These are phyloP conservation scores for Mythimna vitellina DNA, from an alignment of 2,888 invertebrate genomes.

Conservation along the genomic window DNA sequence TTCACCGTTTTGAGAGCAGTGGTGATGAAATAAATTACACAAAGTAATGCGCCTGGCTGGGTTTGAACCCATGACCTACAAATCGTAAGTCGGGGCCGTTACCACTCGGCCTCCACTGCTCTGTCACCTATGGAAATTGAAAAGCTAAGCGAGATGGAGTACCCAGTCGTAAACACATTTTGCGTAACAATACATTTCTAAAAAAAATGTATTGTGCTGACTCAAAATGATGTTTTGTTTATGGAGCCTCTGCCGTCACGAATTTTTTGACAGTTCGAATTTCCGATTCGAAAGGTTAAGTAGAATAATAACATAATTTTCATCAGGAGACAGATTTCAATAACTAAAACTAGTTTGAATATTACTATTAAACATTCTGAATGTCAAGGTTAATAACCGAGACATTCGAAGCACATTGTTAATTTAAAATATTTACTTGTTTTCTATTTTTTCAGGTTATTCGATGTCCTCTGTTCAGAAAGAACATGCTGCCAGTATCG, in stretches of 20 bases:
- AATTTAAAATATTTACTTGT: slow-evolving; percentile 44
- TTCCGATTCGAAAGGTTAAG: too few relatives aligned
- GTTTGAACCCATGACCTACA: too few relatives aligned
- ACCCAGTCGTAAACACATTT: neutral
- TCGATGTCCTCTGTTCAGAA: slow-evolving; percentile 88
- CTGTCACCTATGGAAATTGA: too few relatives aligned
- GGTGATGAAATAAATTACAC: too few relatives aligned
- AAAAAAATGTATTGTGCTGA: neutral
- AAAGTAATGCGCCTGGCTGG: too few relatives aligned
- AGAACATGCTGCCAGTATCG: slow-evolving; percentile 83
- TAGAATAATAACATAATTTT: too few relatives aligned
- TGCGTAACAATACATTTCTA: neutral
- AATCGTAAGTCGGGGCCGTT: too few relatives aligned
- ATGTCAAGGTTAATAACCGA: neutral
- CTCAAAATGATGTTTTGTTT: neutral
- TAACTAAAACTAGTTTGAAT: slow-evolving; percentile 1
- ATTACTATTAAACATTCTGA: slow-evolving; percentile 1
- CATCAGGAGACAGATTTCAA: slow-evolving; percentile 37
- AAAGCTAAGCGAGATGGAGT: too few relatives aligned
- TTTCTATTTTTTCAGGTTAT: slow-evolving; percentile 84
- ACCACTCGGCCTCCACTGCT: too few relatives aligned
- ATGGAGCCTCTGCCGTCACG: too few relatives aligned
- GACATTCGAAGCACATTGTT: slow-evolving; percentile 15
- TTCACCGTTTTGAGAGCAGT: too few relatives aligned
- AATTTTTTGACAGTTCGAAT: too few relatives aligned